Conservation (phyloP, 2,888 invertebrate genomes). For the Malthinus seriepunctatus region DNA sequence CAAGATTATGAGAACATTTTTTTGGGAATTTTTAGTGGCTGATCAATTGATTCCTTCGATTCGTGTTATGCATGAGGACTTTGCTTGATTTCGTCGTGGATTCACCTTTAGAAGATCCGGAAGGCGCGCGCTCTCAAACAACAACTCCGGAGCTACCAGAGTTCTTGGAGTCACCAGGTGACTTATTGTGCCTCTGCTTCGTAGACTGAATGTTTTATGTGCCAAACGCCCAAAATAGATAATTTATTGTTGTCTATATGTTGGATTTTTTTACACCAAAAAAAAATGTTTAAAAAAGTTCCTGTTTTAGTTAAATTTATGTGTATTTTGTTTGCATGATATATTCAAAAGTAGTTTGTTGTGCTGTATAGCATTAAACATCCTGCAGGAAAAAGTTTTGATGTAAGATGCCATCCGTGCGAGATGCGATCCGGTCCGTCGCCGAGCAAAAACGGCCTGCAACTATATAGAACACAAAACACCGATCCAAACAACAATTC, state of each 20-base stretch:
- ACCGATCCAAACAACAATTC: constrained; percentile 52
- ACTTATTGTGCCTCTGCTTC: constrained; percentile 41
- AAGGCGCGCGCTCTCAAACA: constrained; percentile 48
- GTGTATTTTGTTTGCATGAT: constrained; percentile 28
- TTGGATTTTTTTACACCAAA: background rate
- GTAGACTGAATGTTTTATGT: constrained; percentile 30
- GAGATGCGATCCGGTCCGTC: constrained; percentile 53
- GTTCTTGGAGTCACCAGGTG: constrained; percentile 50
- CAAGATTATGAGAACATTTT: background rate
- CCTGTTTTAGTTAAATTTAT: constrained; percentile 15
- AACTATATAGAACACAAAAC: constrained; percentile 37
- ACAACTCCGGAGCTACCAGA: constrained; percentile 43
- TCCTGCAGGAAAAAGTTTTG: constrained; percentile 29
- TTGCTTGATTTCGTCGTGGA: constrained; percentile 48
- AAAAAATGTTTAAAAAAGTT: constrained; percentile 19
- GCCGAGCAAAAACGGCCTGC: constrained; percentile 43
- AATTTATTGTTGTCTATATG: constrained; percentile 1
- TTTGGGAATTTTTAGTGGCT: background rate
- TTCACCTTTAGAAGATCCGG: constrained; percentile 45
- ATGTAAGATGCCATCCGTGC: constrained; percentile 44
- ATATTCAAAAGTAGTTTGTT: constrained; percentile 7
- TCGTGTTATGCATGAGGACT: constrained; percentile 38
- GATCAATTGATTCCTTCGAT: background rate
- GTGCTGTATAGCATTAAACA: constrained; percentile 16
- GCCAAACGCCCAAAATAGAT: constrained; percentile 26